These are phyloP conservation scores for Pocota personata DNA, from an alignment of 2,888 invertebrate genomes.

Conservation along the genomic window DNA sequence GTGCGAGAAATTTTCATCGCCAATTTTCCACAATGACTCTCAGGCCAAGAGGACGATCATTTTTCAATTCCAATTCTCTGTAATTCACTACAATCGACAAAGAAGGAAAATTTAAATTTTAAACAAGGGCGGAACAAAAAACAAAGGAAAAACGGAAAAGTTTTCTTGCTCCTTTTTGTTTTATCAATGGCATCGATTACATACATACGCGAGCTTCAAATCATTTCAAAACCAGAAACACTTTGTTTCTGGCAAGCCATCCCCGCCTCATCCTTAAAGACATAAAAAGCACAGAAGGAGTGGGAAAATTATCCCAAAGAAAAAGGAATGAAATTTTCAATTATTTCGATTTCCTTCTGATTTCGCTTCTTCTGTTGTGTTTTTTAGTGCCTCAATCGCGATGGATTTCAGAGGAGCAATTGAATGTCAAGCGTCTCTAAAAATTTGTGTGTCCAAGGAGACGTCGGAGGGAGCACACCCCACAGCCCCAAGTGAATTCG, in stretches of 20 bases:
- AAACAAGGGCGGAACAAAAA: slow-evolving; percentile 17
- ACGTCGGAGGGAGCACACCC: slow-evolving; percentile 11
- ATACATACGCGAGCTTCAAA: slow-evolving; percentile 50
- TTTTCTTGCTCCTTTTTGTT: slow-evolving; percentile 12
- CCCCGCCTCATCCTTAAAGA: neutral
- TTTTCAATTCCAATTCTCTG: slow-evolving; percentile 39
- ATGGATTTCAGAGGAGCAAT: slow-evolving; percentile 51
- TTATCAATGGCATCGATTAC: slow-evolving; percentile 60
- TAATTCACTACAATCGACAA: slow-evolving; percentile 28
- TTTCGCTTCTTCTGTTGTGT: slow-evolving; percentile 12
- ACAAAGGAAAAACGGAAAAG: slow-evolving; percentile 19
- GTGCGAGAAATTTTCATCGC: slow-evolving; percentile 50
- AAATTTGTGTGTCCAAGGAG: slow-evolving; percentile 52
- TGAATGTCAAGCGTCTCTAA: slow-evolving; percentile 62
- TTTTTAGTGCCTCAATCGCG: slow-evolving; percentile 27
- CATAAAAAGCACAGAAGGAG: slow-evolving; percentile 12
- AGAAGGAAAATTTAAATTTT: slow-evolving; percentile 55
- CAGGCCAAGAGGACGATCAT: neutral
- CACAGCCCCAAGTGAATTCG: no score
- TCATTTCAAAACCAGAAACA: slow-evolving; percentile 54
- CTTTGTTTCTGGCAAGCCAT: slow-evolving; percentile 48
- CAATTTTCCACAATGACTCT: slow-evolving; percentile 41
- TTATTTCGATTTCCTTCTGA: slow-evolving; percentile 59
- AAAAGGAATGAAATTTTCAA: slow-evolving; percentile 62
- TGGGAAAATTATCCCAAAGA: slow-evolving; percentile 14